Evolutionary conservation across 2,797 vertebrate genomes (phyloP).

Genomic region (Pipistrellus pygmaeus): DNA sequence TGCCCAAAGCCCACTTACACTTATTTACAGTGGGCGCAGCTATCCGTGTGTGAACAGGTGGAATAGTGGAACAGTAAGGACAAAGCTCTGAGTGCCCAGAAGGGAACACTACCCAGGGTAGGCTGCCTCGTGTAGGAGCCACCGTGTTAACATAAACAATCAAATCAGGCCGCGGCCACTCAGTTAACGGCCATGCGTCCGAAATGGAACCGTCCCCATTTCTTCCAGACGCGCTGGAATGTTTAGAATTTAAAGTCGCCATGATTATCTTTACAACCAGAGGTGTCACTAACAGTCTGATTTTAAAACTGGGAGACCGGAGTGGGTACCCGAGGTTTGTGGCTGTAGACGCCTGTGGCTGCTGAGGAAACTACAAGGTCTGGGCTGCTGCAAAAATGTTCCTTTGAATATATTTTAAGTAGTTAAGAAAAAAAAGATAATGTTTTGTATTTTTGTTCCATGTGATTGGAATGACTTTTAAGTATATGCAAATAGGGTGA

Average conservation of each 20-base stretch:
- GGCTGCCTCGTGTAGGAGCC: neutral
- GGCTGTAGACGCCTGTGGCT: too few relatives aligned
- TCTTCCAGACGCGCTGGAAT: too few relatives aligned
- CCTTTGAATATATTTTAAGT: conserved; percentile 77
- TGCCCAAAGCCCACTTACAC: neutral
- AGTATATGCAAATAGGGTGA: conserved; percentile 47
- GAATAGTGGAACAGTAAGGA: neutral
- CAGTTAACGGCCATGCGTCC: neutral
- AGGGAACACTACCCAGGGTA: neutral
- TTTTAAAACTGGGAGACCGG: too few relatives aligned
- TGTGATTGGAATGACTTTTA: conserved; percentile 53
- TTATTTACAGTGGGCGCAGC: neutral
- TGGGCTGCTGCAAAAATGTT: conserved; percentile 71
- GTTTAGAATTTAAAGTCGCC: too few relatives aligned
- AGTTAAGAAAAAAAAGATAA: conserved; percentile 58
- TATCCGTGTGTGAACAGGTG: conserved; percentile 35
- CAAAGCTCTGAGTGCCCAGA: neutral
- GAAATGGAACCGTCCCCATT: too few relatives aligned
- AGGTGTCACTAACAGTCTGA: too few relatives aligned
- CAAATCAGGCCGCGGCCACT: conserved; percentile 14
- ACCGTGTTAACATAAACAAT: conserved; percentile 39
- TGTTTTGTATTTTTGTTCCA: conserved; percentile 16
- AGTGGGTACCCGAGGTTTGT: too few relatives aligned
- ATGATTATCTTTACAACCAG: too few relatives aligned
- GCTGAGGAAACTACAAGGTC: conserved; percentile 10